These are phyloP conservation scores for Gymnoscelis rufifasciata DNA, from an alignment of 2,888 invertebrate genomes.

Conservation along the genomic window DNA sequence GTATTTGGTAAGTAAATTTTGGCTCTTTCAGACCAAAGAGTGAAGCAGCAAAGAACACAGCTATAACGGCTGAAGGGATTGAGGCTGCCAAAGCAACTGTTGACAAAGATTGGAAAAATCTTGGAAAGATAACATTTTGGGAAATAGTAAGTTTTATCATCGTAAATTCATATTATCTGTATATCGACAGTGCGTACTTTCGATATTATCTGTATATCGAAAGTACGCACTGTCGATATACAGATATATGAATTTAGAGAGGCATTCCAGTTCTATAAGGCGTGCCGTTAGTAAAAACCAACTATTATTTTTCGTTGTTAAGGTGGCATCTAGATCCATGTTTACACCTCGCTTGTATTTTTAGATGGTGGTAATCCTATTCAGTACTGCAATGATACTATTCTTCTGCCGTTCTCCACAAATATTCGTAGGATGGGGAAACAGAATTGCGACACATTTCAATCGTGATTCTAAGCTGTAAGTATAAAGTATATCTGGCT, in stretches of 20 bases:
- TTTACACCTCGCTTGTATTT: no score
- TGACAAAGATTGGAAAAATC: constrained; percentile 35
- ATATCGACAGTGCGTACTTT: no score
- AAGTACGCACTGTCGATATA: no score
- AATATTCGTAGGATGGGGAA: constrained; percentile 61
- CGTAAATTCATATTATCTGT: no score
- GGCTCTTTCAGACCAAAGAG: constrained; percentile 77
- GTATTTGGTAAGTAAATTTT: no score
- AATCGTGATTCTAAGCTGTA: constrained; percentile 43
- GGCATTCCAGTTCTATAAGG: no score
- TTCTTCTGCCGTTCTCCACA: constrained; percentile 60
- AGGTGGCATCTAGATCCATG: no score
- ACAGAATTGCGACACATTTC: constrained; percentile 36
- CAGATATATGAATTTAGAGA: no score
- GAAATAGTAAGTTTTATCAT: constrained; percentile 59
- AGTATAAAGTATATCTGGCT: no score
- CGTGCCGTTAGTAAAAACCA: no score
- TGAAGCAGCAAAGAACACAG: constrained; percentile 72
- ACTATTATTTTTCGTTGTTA: no score
- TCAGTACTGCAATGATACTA: constrained; percentile 39
- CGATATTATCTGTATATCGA: no score
- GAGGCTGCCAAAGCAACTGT: constrained; percentile 46
- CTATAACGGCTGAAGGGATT: constrained; percentile 60
- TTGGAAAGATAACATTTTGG: constrained; percentile 54
- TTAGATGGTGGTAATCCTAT: constrained; percentile 57